A percentile compares a stretch with the other conserved stretches of the same genome.
Evolutionary conservation across 2,888 invertebrate species (phyloP).

Genomic region (Hypercompe scribonia): DNA sequence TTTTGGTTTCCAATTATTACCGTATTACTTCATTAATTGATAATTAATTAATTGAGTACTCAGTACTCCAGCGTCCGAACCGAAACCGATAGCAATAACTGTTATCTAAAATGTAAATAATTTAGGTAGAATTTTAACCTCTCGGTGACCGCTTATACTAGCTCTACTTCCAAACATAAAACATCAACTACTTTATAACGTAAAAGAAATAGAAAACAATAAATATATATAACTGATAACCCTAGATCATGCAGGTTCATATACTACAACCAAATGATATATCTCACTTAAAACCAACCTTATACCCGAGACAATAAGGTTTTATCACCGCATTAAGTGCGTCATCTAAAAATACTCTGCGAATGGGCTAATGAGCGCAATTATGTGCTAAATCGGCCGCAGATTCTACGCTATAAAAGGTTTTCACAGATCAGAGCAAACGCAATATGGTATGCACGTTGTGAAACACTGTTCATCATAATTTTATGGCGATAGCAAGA

Average conservation of each 20-base stretch:
- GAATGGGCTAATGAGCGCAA: conserved; percentile 60
- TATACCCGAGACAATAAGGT: conserved; percentile 18
- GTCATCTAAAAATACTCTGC: conserved; percentile 58
- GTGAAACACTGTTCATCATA: conserved; percentile 29
- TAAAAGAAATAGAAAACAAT: background rate
- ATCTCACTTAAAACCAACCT: conserved; percentile 28
- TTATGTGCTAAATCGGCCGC: conserved; percentile 55
- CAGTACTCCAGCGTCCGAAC: too few relatives aligned
- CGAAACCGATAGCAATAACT: too few relatives aligned
- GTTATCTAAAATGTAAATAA: background rate
- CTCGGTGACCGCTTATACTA: background rate
- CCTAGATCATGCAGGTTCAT: conserved; percentile 25
- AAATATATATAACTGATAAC: conserved; percentile 23
- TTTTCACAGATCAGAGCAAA: conserved; percentile 29
- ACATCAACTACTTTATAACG: background rate
- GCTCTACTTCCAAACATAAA: background rate
- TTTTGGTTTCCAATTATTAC: too few relatives aligned
- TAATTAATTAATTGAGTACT: too few relatives aligned
- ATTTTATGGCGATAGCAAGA: conserved; percentile 21
- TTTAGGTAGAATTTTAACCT: background rate
- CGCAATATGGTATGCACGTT: conserved; percentile 25
- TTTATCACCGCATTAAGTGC: conserved; percentile 18
- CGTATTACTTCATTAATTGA: too few relatives aligned
- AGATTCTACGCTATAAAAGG: conserved; percentile 45
- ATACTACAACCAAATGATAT: conserved; percentile 19